Evolutionary conservation across 2,888 invertebrate genomes (phyloP).

Genomic region (Yponomeuta evonymella): DNA sequence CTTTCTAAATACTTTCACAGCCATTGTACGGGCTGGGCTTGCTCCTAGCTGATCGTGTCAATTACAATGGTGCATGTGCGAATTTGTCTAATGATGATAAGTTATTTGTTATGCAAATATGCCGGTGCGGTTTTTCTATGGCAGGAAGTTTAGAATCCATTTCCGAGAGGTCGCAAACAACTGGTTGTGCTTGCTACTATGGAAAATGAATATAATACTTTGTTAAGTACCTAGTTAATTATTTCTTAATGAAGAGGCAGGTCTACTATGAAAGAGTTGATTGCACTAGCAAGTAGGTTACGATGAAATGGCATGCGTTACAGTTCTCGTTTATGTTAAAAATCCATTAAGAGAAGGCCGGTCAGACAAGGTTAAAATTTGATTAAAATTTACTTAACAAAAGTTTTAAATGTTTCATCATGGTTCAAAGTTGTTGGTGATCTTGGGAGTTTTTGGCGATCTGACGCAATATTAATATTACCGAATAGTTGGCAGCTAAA

Average conservation of each 20-base stretch:
- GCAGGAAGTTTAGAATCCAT: not conserved
- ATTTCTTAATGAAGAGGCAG: too few species aligned
- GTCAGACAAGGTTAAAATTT: not conserved
- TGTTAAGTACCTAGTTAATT: too few species aligned
- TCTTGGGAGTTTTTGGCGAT: not conserved
- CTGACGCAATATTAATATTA: not conserved
- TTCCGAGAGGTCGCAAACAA: not conserved
- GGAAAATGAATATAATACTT: too few species aligned
- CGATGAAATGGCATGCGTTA: not conserved
- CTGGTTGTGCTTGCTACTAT: too few species aligned
- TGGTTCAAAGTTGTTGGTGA: not conserved
- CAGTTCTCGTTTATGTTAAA: not conserved
- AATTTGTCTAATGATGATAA: not conserved
- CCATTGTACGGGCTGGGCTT: constrained; percentile 43
- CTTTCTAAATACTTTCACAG: constrained; percentile 74
- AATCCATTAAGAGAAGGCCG: not conserved
- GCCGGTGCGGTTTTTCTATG: not conserved
- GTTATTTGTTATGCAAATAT: not conserved
- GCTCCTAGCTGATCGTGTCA: not conserved
- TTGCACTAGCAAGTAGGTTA: too few species aligned
- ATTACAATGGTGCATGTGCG: not conserved
- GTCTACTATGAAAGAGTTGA: too few species aligned
- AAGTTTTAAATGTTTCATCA: not conserved
- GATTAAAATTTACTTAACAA: not conserved
- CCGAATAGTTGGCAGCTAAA: not conserved